Evolutionary conservation across 2,888 invertebrate species (phyloP).

Genomic region (Eupithecia vulgata): DNA sequence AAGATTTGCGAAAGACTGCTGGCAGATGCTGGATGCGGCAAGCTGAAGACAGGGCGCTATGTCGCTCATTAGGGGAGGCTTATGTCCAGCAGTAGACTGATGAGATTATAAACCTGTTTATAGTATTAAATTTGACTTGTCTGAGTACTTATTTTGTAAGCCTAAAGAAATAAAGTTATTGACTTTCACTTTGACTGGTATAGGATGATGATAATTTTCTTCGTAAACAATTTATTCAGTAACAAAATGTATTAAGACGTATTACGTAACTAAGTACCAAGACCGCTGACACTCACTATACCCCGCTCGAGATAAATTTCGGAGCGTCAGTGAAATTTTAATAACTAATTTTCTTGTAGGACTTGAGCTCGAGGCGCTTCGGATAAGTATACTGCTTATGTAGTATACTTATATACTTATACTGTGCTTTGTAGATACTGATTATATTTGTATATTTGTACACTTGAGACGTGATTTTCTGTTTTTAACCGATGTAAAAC

Average conservation of each 20-base stretch:
- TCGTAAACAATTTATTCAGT: neutral
- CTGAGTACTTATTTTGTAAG: too few species aligned
- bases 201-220: neutral
- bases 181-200: too few species aligned
- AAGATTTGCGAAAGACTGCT: too few species aligned
- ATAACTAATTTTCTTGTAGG: slow-evolving; percentile 85
- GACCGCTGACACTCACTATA: slow-evolving; percentile 39
- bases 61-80: too few species aligned
- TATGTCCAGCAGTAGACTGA: too few species aligned
- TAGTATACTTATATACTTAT: too few species aligned
- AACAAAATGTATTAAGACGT: neutral
- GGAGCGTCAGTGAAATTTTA: slow-evolving; percentile 84
- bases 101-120: too few species aligned
- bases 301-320: slow-evolving; percentile 79
- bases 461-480: neutral
- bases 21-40: too few species aligned
- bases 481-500: neutral
- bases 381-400: slow-evolving; percentile 40
- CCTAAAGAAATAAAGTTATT: too few species aligned
- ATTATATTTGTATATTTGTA: slow-evolving; percentile 5
- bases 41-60: too few species aligned
- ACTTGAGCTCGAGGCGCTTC: slow-evolving; percentile 56
- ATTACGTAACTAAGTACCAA: slow-evolving; percentile 62
- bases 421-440: slow-evolving; percentile 9
- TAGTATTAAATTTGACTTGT: too few species aligned